Evolutionary conservation across 2,888 invertebrate species (phyloP).

Genomic region (Uloborus plumipes): DNA sequence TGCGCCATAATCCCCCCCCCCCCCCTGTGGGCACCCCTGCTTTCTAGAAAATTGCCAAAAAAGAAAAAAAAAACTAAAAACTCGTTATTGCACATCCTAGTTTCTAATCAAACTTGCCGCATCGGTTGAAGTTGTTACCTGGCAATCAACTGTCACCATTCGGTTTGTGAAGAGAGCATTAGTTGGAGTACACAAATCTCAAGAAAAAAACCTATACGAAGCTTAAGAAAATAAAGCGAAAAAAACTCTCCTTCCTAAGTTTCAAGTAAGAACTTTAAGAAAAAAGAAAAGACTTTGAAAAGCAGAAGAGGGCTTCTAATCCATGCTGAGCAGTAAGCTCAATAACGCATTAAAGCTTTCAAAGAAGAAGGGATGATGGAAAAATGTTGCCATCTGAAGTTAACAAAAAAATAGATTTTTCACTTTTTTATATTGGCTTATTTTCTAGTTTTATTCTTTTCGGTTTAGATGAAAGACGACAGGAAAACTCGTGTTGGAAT

Average conservation of each 20-base stretch:
- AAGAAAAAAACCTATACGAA: not conserved
- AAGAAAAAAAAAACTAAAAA: not conserved
- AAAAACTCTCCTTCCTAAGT: not conserved
- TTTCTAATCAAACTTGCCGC: not conserved
- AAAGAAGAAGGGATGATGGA: not conserved
- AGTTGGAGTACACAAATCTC: too few species aligned
- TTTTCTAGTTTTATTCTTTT: too few species aligned
- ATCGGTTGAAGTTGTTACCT: too few species aligned
- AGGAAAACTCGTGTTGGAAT: too few species aligned
- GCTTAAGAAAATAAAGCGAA: not conserved
- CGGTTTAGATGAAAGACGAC: too few species aligned
- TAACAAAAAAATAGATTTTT: too few species aligned
- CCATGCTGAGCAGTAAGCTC: constrained; percentile 1
- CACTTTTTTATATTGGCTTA: too few species aligned
- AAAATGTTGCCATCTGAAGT: not conserved
- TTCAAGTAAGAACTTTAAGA: constrained; percentile 8
- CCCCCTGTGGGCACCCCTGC: too few species aligned
- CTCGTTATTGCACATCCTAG: not conserved
- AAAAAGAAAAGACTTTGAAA: not conserved
- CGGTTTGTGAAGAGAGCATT: too few species aligned
- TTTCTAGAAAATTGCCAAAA: not conserved
- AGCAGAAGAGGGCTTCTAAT: too few species aligned
- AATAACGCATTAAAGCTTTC: constrained; percentile 25
- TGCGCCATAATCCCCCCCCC: too few species aligned
- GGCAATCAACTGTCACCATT: not conserved